A percentile compares a stretch with the other conserved stretches of the same genome.
Evolutionary conservation across 2,113 vertebrate species (phyloP).

Genomic region (Australoheros scitulus): DNA sequence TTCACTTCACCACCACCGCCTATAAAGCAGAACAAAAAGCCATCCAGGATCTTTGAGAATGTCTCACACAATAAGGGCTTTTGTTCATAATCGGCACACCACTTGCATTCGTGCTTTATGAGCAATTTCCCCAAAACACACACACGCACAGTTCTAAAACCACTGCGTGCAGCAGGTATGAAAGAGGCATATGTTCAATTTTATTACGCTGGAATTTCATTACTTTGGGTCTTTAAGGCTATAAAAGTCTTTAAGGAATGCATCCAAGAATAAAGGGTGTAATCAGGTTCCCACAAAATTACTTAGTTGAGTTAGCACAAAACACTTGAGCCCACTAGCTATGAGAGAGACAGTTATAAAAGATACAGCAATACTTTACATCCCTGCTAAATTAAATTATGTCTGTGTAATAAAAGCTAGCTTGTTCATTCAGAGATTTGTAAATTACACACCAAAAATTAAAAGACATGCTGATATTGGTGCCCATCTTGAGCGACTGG

Average conservation of each 20-base stretch:
- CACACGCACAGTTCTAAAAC: neutral
- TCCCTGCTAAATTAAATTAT: neutral
- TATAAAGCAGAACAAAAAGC: neutral
- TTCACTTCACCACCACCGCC: neutral
- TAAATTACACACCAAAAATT: neutral
- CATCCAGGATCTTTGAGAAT: neutral
- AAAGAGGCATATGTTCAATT: slow-evolving; percentile 5
- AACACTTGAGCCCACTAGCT: neutral
- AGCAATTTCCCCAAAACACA: neutral
- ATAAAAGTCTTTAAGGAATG: neutral
- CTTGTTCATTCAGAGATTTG: neutral
- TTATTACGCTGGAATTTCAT: slow-evolving; percentile 10
- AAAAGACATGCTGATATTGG: neutral
- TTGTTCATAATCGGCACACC: neutral
- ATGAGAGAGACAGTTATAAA: neutral
- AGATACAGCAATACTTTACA: neutral
- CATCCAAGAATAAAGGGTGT: neutral
- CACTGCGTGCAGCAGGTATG: neutral
- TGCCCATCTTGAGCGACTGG: no score
- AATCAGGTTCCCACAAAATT: neutral
- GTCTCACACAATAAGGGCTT: neutral
- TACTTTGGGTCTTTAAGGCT: neutral
- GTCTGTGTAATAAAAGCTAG: neutral
- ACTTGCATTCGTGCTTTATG: neutral
- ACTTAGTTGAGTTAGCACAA: neutral